Base-by-base conservation (phyloP, 2,113 vertebrate genomes). In the Centropristis striata region DNA sequence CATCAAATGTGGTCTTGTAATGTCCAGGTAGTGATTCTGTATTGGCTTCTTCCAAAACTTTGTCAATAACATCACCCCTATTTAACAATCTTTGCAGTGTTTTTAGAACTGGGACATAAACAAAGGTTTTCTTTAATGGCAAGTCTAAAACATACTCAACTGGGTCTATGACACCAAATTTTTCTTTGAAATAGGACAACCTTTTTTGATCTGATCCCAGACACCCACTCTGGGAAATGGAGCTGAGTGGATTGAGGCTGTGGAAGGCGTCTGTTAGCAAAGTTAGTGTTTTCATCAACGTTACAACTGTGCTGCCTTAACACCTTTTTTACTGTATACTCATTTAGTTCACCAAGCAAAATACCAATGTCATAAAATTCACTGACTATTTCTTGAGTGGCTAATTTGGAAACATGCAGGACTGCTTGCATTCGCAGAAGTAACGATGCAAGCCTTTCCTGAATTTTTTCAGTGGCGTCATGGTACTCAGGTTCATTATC, bases 61-160 rank as follows among this genome's bases (percentile, higher is more conserved):
- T 59, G 53, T 76, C 74, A 37, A 76, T 18, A 16, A 77, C 12
- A 51, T 77, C 39, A 42, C 39, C 39, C 39, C 39, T 42, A 42
- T 42, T 42, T 42, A 42, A 42, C 39, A 42, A 42, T 42, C 39
- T 42, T 42, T 42, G 39, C 39, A 42, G 39, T 9, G 39, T 42
- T 42, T 42, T 42, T 13, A 42, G 39, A 42, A 42, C 39, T 42
- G 39, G 39, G 12, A 42, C 12, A 67, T 78, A 84, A 55, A 78
- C 8, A 70, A 68, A 74, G 1, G 64, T 75, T 64, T 32, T 67
- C 27, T 80, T 75, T 23, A 4, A 50, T 14, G 39, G 7, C n/a
- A 42, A 37, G 7, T 83, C 79, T 59, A 82, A 39, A 86, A 42
- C 27, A 65, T 78, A 75, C 15, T 83, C 69, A 60, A 47, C 20